These are phyloP conservation scores for Sphaerodactylus townsendi DNA, from an alignment of 2,113 vertebrate species.

Conservation along the genomic window DNA sequence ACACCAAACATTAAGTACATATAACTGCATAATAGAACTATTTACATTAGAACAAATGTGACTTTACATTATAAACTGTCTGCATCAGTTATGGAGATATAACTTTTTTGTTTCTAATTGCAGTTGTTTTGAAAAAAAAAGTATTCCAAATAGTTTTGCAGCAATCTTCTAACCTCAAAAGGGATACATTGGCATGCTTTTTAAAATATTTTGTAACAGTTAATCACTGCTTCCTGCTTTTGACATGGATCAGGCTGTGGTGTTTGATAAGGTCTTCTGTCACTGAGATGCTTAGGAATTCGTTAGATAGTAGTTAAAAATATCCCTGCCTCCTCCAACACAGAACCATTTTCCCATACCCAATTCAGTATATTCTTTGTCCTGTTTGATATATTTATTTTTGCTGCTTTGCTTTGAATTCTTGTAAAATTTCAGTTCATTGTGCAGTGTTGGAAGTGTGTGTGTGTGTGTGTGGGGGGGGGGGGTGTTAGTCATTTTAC, in stretches of 20 bases:
- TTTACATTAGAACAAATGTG: neutral
- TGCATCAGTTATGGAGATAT: neutral
- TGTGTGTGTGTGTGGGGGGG: constrained; percentile 4
- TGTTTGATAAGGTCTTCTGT: constrained; percentile 78
- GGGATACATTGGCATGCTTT: constrained; percentile 62
- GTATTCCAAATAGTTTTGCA: constrained; percentile 50
- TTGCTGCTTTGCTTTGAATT: constrained; percentile 49
- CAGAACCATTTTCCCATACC: constrained; percentile 58
- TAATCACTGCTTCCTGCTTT: constrained; percentile 79
- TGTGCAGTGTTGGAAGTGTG: neutral
- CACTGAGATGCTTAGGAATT: constrained; percentile 70
- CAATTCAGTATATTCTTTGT: constrained; percentile 47
- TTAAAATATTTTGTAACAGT: constrained; percentile 68
- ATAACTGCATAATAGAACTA: neutral
- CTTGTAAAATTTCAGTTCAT: neutral
- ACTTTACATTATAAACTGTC: neutral
- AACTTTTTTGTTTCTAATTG: constrained; percentile 15
- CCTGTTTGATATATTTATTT: constrained; percentile 52
- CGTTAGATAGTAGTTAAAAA: constrained; percentile 75
- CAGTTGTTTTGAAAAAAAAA: constrained; percentile 17
- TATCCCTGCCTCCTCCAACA: constrained; percentile 71
- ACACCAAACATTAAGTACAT: neutral
- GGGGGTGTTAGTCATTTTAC: neutral
- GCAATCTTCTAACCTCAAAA: constrained; percentile 12
- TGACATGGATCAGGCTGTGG: constrained; percentile 73